Evolutionary conservation across 2,888 invertebrate species (phyloP).

Genomic region (Sarcophaga subvicina): DNA sequence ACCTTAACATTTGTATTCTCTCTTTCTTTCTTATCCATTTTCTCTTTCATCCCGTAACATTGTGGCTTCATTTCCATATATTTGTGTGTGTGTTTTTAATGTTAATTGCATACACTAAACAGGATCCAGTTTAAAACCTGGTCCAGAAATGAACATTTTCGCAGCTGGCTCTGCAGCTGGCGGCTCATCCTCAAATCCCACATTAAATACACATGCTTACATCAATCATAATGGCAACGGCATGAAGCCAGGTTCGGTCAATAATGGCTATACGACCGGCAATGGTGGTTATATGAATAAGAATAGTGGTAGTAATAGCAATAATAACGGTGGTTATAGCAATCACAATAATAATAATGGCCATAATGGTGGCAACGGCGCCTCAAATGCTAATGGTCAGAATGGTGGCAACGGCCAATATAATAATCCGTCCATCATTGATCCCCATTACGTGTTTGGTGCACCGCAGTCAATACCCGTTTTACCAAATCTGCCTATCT

Average conservation of each 20-base stretch:
- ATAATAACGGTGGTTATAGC: slow-evolving; percentile 68
- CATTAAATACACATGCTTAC: slow-evolving; percentile 78
- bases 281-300: slow-evolving; percentile 68
- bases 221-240: slow-evolving; percentile 72
- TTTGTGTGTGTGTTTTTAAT: slow-evolving; percentile 10
- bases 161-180: slow-evolving; percentile 74
- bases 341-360: slow-evolving; percentile 69
- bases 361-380: slow-evolving; percentile 65
- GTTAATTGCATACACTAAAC: slow-evolving; percentile 31
- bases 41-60: slow-evolving; percentile 44
- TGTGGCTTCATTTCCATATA: neutral
- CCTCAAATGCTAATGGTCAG: slow-evolving; percentile 69
- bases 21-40: slow-evolving; percentile 47
- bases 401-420: slow-evolving; percentile 69
- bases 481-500: slow-evolving; percentile 80
- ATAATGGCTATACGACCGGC: slow-evolving; percentile 62
- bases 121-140: slow-evolving; percentile 81
- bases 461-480: slow-evolving; percentile 80
- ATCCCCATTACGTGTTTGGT: slow-evolving; percentile 81
- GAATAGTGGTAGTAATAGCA: slow-evolving; percentile 66
- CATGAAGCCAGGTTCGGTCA: slow-evolving; percentile 63
- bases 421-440: slow-evolving; percentile 81
- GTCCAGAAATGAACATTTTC: slow-evolving; percentile 79
- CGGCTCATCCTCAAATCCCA: slow-evolving; percentile 78
- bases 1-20: slow-evolving; percentile 46